A percentile compares a stretch with the other conserved stretches of the same genome.
These are phyloP conservation scores for Eudasyphora cyanicolor DNA, from an alignment of 2,888 invertebrate species.

Conservation along the genomic window DNA sequence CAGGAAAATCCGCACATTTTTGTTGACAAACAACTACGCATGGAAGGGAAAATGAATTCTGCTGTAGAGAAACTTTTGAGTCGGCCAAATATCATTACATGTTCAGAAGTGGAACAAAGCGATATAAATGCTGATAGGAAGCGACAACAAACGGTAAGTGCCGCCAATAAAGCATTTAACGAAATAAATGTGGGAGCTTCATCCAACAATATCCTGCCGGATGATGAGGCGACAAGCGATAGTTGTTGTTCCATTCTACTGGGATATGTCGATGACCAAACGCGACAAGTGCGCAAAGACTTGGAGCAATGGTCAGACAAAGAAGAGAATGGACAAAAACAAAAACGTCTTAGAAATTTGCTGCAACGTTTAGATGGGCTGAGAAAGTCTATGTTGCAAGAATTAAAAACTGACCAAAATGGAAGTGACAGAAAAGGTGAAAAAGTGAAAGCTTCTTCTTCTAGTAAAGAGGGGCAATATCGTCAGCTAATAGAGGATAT, in stretches of 20 bases:
- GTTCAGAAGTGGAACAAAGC: conserved; percentile 70
- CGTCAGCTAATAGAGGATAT: conserved; percentile 72
- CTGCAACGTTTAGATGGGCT: conserved; percentile 75
- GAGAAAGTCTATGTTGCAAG: conserved; percentile 71
- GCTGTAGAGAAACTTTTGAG: conserved; percentile 80
- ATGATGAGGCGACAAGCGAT: conserved; percentile 68
- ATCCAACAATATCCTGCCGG: conserved; percentile 6
- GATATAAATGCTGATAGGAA: neutral
- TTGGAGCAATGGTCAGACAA: conserved; percentile 68
- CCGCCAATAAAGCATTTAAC: neutral
- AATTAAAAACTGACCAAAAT: conserved; percentile 70
- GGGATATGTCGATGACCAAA: conserved; percentile 77
- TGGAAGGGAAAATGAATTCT: conserved; percentile 81
- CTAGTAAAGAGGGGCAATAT: conserved; percentile 65
- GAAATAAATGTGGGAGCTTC: conserved; percentile 70
- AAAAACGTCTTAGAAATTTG: conserved; percentile 70
- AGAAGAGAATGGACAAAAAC: conserved; percentile 66
- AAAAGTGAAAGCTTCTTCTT: neutral
- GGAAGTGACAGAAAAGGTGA: conserved; percentile 11
- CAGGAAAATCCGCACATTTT: conserved; percentile 74
- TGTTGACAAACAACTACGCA: conserved; percentile 78
- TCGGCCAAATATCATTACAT: conserved; percentile 77
- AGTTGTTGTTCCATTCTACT: conserved; percentile 77
- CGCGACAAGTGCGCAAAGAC: conserved; percentile 74
- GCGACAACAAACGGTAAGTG: neutral